Evolutionary conservation across 1,140 invertebrate species (phyloP), one percentile per base, ranked within the genome.

Genomic region (Calephelis nemesis): DNA sequence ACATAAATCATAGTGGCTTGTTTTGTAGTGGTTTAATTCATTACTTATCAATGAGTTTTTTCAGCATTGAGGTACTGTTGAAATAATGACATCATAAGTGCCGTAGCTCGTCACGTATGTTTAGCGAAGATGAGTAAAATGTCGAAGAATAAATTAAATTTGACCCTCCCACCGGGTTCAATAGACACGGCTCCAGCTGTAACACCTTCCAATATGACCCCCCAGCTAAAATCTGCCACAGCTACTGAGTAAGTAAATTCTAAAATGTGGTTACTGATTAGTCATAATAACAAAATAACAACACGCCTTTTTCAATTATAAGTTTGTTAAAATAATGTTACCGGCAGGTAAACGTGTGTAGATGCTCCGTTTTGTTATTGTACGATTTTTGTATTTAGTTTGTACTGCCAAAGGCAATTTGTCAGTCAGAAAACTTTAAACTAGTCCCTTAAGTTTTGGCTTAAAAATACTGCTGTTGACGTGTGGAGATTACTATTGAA

Each of bases 81-180:
- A 60, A 60, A 60, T 60, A 60, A 45, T 66, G 65, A 66, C 50
- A 73, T 84, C 50, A 73, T 84, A 79, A 84, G 79, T 83, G 81
- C 77, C 72, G 6, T 45, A 45, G 42, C 42, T 45, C 42, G 78
- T 82, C 82, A 83, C 75, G 68, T 78, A 81, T 67, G 67, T 68
- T 67, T 72, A 48, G 70, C 73, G 62, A 90, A 83, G 72, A 91
- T 91, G 89, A 91, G 84, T 77, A 91, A 91, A 78, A 97, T 97
- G 96, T 97, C 96, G 76, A 98, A 98, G 91, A 98, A 98, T 92
- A 98, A 98, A 93, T 93, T 98, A 79, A 98, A 98, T 85, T 92
- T 98, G 88, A 98, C 97, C 79, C 93, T 98, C 82, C 97, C 97
- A 77, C 96, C 96, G 81, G 96, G 96, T 77, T 95, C 96, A 69